Percentiles rank a stretch among this genome's conserved stretches.
Evolutionary conservation across 2,888 invertebrate species (phyloP).

Genomic region (Rotaria socialis): DNA sequence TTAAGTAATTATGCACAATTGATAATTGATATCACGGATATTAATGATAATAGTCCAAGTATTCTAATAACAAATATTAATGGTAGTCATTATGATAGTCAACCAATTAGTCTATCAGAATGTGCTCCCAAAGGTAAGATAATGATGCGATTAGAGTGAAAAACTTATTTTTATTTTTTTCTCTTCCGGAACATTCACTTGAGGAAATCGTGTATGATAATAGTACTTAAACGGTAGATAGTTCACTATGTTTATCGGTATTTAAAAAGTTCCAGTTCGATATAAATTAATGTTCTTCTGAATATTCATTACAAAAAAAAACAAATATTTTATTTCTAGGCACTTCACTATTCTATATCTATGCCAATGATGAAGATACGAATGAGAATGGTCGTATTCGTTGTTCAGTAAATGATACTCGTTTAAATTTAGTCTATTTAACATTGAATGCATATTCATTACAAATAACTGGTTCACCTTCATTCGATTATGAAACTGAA

Average conservation of each 20-base stretch:
- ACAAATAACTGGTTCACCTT: not conserved
- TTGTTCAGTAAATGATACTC: constrained; percentile 19
- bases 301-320: too few species aligned
- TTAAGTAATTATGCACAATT: constrained; percentile 39
- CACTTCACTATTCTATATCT: not conserved
- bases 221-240: too few species aligned
- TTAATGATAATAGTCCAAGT: constrained; percentile 44
- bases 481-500: not conserved
- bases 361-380: not conserved
- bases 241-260: too few species aligned
- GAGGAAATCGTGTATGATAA: too few species aligned
- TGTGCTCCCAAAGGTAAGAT: constrained; percentile 20
- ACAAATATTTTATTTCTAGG: not conserved
- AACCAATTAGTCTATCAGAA: not conserved
- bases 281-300: too few species aligned
- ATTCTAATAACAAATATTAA: constrained; percentile 30
- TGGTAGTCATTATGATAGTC: not conserved
- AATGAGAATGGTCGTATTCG: constrained; percentile 18
- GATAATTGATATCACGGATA: constrained; percentile 40
- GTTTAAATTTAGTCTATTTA: constrained; percentile 1
- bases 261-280: too few species aligned
- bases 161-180: too few species aligned
- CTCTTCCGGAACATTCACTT: too few species aligned
- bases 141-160: too few species aligned
- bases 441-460: constrained; percentile 24